Conservation (phyloP, 2,888 invertebrate species). For the Agrochola lychnidis region DNA sequence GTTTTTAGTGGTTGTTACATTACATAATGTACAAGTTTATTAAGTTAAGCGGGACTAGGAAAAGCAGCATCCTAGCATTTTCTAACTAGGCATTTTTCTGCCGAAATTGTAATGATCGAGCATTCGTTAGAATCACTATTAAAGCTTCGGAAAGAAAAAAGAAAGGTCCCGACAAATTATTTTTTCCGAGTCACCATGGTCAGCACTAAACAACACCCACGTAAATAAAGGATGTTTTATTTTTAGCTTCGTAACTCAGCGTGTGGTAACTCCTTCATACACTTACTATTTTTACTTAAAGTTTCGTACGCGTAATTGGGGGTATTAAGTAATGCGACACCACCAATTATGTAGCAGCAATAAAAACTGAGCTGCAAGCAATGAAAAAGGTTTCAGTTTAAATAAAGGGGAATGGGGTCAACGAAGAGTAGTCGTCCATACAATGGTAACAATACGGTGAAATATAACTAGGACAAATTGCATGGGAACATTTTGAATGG, state of each 20-base stretch:
- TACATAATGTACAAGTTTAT: background rate
- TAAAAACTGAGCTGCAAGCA: constrained; percentile 53
- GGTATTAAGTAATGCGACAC: constrained; percentile 46
- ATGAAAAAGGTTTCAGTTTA: constrained; percentile 55
- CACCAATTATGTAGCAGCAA: constrained; percentile 48
- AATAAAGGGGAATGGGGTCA: constrained; percentile 61
- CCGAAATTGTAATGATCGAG: background rate
- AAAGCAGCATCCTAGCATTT: background rate
- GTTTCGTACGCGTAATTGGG: constrained; percentile 39
- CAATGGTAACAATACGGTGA: constrained; percentile 64
- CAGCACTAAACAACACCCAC: background rate
- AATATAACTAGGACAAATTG: constrained; percentile 68
- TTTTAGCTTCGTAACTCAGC: constrained; percentile 7
- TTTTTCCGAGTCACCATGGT: background rate
- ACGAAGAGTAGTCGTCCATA: constrained; percentile 52
- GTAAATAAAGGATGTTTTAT: constrained; percentile 3
- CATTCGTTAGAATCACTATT: background rate
- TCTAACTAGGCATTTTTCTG: background rate
- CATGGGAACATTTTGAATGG: constrained; percentile 70
- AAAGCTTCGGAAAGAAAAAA: background rate
- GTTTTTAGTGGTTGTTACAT: constrained; percentile 22
- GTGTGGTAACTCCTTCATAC: constrained; percentile 14
- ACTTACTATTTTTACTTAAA: constrained; percentile 29
- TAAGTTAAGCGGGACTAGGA: background rate
- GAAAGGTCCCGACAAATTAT: background rate